Evolutionary conservation across 2,888 invertebrate species (phyloP).

Genomic region (Piscicola geometra): DNA sequence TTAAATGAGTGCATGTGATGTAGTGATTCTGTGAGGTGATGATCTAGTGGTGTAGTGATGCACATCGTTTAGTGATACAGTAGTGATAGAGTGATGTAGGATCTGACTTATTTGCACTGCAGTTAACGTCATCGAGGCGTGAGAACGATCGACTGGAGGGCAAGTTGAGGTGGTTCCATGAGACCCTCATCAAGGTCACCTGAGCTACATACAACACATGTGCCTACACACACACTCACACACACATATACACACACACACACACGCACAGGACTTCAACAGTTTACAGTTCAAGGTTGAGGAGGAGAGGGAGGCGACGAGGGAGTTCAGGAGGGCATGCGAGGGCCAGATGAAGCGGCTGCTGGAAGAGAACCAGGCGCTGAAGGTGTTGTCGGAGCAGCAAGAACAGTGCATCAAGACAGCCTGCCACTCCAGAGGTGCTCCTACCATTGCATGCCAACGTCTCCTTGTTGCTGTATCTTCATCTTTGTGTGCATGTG

Average conservation of each 20-base stretch:
- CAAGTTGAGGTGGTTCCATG: slow-evolving; percentile 27
- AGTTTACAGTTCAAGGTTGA: slow-evolving; percentile 26
- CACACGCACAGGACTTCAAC: slow-evolving; percentile 29
- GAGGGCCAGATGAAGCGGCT: background rate
- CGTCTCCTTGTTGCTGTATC: too few relatives aligned
- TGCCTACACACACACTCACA: background rate
- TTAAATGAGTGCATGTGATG: too few relatives aligned
- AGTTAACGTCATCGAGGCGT: slow-evolving; percentile 5
- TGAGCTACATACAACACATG: too few relatives aligned
- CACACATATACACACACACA: too few relatives aligned
- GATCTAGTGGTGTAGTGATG: too few relatives aligned
- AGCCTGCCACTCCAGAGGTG: too few relatives aligned
- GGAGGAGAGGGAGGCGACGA: slow-evolving; percentile 16
- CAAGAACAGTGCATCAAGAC: background rate
- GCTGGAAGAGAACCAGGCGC: background rate
- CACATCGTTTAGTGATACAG: too few relatives aligned
- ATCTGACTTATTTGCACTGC: too few relatives aligned
- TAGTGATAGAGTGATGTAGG: too few relatives aligned
- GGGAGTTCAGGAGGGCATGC: background rate
- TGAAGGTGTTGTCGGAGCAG: background rate
- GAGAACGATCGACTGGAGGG: slow-evolving; percentile 23
- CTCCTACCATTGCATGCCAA: too few relatives aligned
- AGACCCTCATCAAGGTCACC: slow-evolving; percentile 26
- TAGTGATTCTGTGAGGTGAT: too few relatives aligned
- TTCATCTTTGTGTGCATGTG: too few relatives aligned